These are phyloP conservation scores for Hemicrepidius hirtus DNA, from an alignment of 2,888 invertebrate genomes.

Conservation along the genomic window DNA sequence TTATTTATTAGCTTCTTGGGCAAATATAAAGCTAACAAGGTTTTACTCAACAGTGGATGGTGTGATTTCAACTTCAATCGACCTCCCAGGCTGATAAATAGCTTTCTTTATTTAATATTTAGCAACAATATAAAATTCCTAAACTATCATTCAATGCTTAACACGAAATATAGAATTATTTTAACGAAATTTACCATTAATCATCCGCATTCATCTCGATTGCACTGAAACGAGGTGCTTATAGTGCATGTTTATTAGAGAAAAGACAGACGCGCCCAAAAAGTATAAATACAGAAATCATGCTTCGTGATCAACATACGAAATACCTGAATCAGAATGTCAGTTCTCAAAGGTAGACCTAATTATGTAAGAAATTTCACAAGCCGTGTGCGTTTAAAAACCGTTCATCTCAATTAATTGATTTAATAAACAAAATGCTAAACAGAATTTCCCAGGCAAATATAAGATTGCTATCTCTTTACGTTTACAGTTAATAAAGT, in stretches of 20 bases:
- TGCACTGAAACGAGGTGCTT: not conserved
- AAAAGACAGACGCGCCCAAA: conserved; percentile 19
- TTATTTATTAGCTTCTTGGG: not conserved
- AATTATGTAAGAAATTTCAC: conserved; percentile 7
- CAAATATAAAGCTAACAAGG: not conserved
- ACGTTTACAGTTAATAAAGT: too few species aligned
- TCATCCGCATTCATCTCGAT: conserved; percentile 8
- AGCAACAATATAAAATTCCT: not conserved
- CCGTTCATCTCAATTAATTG: conserved; percentile 13
- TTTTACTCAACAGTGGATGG: not conserved
- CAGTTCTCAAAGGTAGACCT: conserved; percentile 4
- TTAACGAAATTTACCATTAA: conserved; percentile 8
- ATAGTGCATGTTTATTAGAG: not conserved
- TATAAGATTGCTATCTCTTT: too few species aligned
- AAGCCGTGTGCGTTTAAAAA: conserved; percentile 11
- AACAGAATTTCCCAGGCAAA: too few species aligned
- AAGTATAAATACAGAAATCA: conserved; percentile 6
- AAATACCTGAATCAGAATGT: conserved; percentile 14
- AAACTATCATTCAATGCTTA: not conserved
- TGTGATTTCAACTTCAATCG: not conserved
- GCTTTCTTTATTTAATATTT: not conserved
- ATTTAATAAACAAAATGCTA: conserved; percentile 6
- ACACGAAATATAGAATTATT: not conserved
- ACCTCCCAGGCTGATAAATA: not conserved
- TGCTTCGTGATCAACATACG: conserved; percentile 12